These are phyloP conservation scores for Nemotelus nigrinus DNA, from an alignment of 2,888 invertebrate genomes.

Conservation along the genomic window DNA sequence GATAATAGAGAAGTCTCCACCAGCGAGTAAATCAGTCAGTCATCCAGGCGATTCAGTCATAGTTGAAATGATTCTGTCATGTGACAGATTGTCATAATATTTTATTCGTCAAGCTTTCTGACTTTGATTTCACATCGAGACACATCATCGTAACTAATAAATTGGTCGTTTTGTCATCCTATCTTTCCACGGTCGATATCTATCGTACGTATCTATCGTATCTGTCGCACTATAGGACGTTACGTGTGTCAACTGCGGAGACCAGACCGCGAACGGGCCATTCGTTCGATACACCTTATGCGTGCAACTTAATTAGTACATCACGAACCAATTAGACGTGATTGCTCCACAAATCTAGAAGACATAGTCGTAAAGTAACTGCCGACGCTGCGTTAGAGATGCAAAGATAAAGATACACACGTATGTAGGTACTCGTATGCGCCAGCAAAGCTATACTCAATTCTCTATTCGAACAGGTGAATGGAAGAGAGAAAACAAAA, in stretches of 20 bases:
- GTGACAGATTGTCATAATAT: constrained; percentile 36
- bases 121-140: constrained; percentile 18
- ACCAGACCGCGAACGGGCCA: not conserved
- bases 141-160: constrained; percentile 1
- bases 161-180: constrained; percentile 14
- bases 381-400: too few relatives aligned
- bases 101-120: constrained; percentile 40
- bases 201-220: not conserved
- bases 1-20: not conserved
- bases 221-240: not conserved
- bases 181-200: not conserved
- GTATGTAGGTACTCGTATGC: too few relatives aligned
- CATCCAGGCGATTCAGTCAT: not conserved
- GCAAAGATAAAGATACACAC: too few relatives aligned
- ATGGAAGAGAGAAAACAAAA: too few relatives aligned
- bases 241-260: not conserved
- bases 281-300: constrained; percentile 8
- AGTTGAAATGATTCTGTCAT: constrained; percentile 19
- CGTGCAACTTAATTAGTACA: constrained; percentile 37
- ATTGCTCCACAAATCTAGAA: not conserved
- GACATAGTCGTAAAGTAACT: too few relatives aligned
- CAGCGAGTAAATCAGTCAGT: constrained; percentile 15
- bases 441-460: too few relatives aligned
- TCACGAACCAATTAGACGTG: constrained; percentile 21
- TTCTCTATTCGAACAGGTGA: too few relatives aligned